Evolutionary conservation across 2,797 vertebrate genomes (phyloP).

Genomic region (Sebastiscus tertius): DNA sequence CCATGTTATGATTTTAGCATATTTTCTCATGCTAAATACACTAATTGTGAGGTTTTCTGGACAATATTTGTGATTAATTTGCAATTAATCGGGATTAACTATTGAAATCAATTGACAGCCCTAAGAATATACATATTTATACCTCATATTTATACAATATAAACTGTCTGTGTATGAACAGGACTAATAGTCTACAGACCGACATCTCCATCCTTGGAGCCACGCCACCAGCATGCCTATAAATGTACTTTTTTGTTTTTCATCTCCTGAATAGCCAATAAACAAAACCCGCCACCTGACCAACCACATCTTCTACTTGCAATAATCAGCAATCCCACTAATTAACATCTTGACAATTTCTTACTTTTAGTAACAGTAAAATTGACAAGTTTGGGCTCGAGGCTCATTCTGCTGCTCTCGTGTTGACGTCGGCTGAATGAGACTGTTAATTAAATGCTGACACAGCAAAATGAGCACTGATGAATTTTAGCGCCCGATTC

Average conservation of each 20-base stretch:
- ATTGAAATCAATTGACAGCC: background rate
- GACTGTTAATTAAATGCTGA: background rate
- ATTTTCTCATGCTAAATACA: too few species aligned
- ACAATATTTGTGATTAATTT: too few species aligned
- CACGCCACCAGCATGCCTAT: background rate
- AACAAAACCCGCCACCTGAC: background rate
- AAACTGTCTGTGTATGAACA: background rate
- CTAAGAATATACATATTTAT: too few species aligned
- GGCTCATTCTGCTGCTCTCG: background rate
- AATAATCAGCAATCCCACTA: background rate
- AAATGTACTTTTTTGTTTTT: background rate
- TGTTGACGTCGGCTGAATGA: background rate
- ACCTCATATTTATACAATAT: background rate
- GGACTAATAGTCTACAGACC: background rate
- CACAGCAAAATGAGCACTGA: background rate
- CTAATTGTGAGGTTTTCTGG: too few species aligned
- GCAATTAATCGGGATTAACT: too few species aligned
- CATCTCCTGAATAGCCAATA: background rate
- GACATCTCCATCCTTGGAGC: background rate
- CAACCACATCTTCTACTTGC: background rate
- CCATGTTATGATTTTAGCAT: too few species aligned
- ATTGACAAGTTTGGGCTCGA: background rate
- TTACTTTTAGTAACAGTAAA: background rate
- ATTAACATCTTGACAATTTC: background rate
- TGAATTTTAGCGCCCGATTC: background rate